Evolutionary conservation across 2,888 invertebrate genomes (phyloP).

Genomic region (Rhagophthalmus giganteus): DNA sequence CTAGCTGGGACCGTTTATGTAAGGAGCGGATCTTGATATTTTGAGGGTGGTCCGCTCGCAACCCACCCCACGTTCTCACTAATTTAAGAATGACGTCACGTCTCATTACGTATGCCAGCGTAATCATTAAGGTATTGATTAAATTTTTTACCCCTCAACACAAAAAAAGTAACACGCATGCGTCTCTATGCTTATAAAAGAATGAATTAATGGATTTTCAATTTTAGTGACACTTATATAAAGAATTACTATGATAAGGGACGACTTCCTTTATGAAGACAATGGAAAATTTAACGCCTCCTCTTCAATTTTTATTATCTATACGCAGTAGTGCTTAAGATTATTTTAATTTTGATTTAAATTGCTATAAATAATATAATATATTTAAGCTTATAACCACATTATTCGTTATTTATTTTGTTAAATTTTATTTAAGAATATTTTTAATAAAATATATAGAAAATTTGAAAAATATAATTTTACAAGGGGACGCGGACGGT

Average conservation of each 20-base stretch:
- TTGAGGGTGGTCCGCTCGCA: constrained; percentile 19
- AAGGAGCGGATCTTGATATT: constrained; percentile 23
- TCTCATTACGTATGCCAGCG: constrained; percentile 55
- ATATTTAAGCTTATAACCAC: too few relatives aligned
- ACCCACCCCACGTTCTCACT: constrained; percentile 34
- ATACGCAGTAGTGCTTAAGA: too few relatives aligned
- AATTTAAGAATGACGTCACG: constrained; percentile 54
- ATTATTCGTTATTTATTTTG: neutral
- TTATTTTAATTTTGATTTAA: too few relatives aligned
- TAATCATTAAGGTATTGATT: constrained; percentile 57
- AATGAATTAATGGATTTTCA: constrained; percentile 53
- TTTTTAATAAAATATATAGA: neutral
- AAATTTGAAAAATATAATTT: too few relatives aligned
- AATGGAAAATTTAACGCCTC: too few relatives aligned
- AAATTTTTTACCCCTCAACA: constrained; percentile 50
- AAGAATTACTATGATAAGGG: constrained; percentile 26
- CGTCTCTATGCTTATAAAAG: constrained; percentile 46
- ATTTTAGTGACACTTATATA: constrained; percentile 51
- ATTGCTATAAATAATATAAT: too few relatives aligned
- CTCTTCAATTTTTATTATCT: too few relatives aligned
- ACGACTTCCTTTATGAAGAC: constrained; percentile 16
- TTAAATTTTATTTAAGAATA: neutral
- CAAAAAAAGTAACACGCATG: constrained; percentile 44
- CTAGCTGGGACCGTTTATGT: constrained; percentile 37
- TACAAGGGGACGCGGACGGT: too few relatives aligned